Base-by-base conservation (phyloP, 2,797 vertebrate species). In the Galago senegalensis region DNA sequence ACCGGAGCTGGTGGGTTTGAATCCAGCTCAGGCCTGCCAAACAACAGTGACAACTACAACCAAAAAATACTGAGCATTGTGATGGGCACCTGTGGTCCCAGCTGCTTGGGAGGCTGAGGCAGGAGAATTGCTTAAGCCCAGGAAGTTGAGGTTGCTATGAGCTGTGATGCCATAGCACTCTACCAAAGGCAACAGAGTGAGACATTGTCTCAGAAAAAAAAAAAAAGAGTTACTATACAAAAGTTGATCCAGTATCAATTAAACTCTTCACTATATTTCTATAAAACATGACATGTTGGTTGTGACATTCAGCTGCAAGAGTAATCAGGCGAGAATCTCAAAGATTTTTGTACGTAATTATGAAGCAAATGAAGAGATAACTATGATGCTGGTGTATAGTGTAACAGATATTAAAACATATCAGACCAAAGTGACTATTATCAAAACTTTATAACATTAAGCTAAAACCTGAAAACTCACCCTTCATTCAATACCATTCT, bases 401-500 rank as follows among this genome's bases (percentile, higher is more conserved):
- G 25, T 37, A 37, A 73, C 12, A 75, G 46, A 61, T 91, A 87
- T 88, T 72, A 63, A 79, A 87, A 89, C 70, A 46, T 20, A 63
- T 65, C 49, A 40, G 72, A 72, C 23, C 34, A 49, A 92, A 93
- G 34, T 63, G 67, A 72, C 46, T 2, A 65, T 65, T 80, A 67
- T 80, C n/a, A 46, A 83, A 87, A 88, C 40, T 69, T 73, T 34
- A 21, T 25, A 67, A 89, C 46, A 46, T 60, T 10, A 31, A 73
- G 58, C 75, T 46, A 43, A 83, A 93, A 81, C 43, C 90, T 72
- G 85, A 93, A 97, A 67, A 80, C 23, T 61, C 58, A 37, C 34
- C 20, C 37, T 23, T 84, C 53, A 53, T 29, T 93, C 72, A 84
- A 46, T 60, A 73, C 72, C 2, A 14, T 87, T 77, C 53, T 87